Percentiles rank a stretch among this genome's conserved stretches.
Evolutionary conservation across 2,888 invertebrate genomes (phyloP).

Genomic region (Cheilosia impressa): DNA sequence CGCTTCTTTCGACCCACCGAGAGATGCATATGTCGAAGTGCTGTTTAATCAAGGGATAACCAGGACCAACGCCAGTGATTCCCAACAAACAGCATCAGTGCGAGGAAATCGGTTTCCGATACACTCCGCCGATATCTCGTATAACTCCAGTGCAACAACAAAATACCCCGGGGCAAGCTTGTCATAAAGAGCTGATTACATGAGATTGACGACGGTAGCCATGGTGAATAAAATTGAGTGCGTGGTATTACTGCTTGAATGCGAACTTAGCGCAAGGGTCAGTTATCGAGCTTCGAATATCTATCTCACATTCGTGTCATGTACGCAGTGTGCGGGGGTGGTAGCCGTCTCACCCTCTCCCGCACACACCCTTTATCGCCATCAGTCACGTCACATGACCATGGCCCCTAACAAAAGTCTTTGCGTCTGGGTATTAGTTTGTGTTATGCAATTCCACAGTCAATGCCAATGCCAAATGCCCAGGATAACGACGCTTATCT

Average conservation of each 20-base stretch:
- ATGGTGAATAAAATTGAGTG: constrained; percentile 41
- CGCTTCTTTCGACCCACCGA: no score
- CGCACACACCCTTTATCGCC: constrained; percentile 43
- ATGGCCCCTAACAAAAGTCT: constrained; percentile 24
- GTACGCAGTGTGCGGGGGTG: constrained; percentile 30
- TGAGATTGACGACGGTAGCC: constrained; percentile 57
- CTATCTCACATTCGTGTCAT: constrained; percentile 67
- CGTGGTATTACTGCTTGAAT: constrained; percentile 28
- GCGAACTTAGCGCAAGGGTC: constrained; percentile 44
- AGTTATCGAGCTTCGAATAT: constrained; percentile 71
- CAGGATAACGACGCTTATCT: constrained; percentile 69
- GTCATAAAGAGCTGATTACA: constrained; percentile 71
- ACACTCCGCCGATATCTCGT: constrained; percentile 49
- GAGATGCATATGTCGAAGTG: not conserved
- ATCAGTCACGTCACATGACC: constrained; percentile 61
- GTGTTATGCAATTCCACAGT: constrained; percentile 66
- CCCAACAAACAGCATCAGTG: constrained; percentile 41
- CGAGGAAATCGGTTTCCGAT: constrained; percentile 60
- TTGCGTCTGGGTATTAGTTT: constrained; percentile 54
- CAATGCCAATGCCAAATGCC: constrained; percentile 72
- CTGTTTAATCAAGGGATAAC: not conserved
- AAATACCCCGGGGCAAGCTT: constrained; percentile 60
- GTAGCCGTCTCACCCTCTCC: not conserved
- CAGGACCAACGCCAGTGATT: not conserved
- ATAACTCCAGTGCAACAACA: constrained; percentile 42